phyloP scores from a whole-genome alignment of 2,888 invertebrate genomes.

The Girardia tigrina region DNA sequence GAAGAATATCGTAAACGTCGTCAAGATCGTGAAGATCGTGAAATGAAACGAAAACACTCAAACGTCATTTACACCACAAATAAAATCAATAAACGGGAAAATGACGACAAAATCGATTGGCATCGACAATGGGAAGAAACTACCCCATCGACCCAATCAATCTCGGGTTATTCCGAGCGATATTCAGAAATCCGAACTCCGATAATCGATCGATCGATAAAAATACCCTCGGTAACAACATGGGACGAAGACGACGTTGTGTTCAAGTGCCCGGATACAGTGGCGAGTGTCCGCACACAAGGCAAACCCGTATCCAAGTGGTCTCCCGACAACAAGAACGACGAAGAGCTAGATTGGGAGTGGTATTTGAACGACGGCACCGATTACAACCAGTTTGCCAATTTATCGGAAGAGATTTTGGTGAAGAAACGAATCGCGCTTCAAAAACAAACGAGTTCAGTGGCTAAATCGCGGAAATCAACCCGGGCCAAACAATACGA shows the following conservation, averaged over 20 bases:
- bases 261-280: background rate
- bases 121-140: constrained; percentile 35
- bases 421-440: constrained; percentile 34
- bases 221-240: too few species aligned
- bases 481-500: background rate
- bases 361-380: constrained; percentile 88
- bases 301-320: background rate
- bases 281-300: background rate
- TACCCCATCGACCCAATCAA: constrained; percentile 28
- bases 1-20: constrained; percentile 15
- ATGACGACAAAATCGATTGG: too few species aligned
- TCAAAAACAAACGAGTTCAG: constrained; percentile 37
- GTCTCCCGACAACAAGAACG: background rate
- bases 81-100: background rate
- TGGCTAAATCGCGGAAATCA: background rate
- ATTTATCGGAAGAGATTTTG: constrained; percentile 58
- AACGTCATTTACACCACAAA: background rate
- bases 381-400: constrained; percentile 68
- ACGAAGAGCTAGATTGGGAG: constrained; percentile 63
- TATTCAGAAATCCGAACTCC: background rate
- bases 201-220: background rate
- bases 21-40: background rate
- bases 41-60: background rate
- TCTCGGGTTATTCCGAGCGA: background rate
- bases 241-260: background rate